Evolutionary conservation across 2,888 invertebrate species (phyloP).

Genomic region (Corbicula japonica): DNA sequence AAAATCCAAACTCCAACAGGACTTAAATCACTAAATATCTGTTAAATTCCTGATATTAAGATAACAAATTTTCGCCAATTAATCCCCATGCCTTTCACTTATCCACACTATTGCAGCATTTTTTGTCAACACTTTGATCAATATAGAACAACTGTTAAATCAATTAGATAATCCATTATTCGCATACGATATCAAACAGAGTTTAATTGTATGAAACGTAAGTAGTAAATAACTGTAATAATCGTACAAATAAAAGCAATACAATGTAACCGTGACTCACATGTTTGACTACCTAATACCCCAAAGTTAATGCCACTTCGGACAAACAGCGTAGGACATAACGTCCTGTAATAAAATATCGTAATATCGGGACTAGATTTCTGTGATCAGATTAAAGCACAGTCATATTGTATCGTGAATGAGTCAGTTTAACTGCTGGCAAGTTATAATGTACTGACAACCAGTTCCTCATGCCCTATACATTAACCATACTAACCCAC

Average conservation of each 20-base stretch:
- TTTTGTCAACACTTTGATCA: background rate
- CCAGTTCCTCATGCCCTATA: constrained; percentile 5
- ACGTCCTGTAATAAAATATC: constrained; percentile 31
- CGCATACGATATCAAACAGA: constrained; percentile 17
- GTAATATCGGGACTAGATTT: constrained; percentile 18
- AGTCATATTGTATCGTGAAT: no score
- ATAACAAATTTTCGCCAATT: constrained; percentile 1
- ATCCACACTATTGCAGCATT: constrained; percentile 3
- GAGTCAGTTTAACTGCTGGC: no score
- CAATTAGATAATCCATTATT: constrained; percentile 38
- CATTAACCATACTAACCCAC: no score
- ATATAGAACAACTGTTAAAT: constrained; percentile 24
- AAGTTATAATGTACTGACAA: no score
- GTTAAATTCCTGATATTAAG: no score
- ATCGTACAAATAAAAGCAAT: no score
- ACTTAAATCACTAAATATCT: no score
- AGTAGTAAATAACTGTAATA: constrained; percentile 23
- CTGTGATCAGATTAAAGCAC: constrained; percentile 23
- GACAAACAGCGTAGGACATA: constrained; percentile 15
- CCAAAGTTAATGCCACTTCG: constrained; percentile 4
- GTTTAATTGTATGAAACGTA: constrained; percentile 27
- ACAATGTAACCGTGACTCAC: constrained; percentile 17
- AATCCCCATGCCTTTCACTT: constrained; percentile 2
- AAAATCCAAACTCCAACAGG: no score
- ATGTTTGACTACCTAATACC: constrained; percentile 5